These are phyloP conservation scores for Agonopterix subpropinquella DNA, from an alignment of 2,888 invertebrate species.

Conservation along the genomic window DNA sequence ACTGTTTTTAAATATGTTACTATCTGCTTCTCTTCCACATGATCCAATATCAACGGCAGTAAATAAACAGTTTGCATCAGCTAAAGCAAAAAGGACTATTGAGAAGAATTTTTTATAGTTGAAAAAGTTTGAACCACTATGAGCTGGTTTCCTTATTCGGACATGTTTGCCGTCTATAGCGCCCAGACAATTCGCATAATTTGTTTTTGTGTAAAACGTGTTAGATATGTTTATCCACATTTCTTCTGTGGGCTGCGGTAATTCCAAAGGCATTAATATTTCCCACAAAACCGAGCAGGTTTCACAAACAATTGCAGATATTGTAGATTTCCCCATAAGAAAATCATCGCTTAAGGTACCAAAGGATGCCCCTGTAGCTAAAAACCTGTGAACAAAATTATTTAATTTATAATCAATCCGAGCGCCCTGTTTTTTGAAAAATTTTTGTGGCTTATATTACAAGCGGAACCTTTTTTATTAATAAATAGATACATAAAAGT, in stretches of 20 bases:
- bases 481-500: neutral
- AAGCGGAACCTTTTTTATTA: neutral
- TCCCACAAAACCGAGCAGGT: conserved; percentile 12
- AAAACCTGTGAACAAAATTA: neutral
- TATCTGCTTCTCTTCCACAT: too few relatives aligned
- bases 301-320: conserved; percentile 11
- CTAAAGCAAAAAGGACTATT: too few relatives aligned
- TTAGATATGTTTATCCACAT: conserved; percentile 1
- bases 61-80: too few relatives aligned
- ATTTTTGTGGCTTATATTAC: neutral
- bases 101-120: too few relatives aligned
- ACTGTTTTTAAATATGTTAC: too few relatives aligned
- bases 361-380: neutral
- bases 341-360: conserved; percentile 1
- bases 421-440: neutral
- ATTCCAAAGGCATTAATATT: conserved; percentile 7
- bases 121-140: too few relatives aligned
- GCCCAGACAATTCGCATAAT: too few relatives aligned
- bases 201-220: conserved; percentile 4
- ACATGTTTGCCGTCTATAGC: too few relatives aligned
- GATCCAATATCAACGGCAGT: too few relatives aligned
- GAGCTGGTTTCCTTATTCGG: too few relatives aligned
- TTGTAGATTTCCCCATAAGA: conserved; percentile 13
- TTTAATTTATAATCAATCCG: neutral
- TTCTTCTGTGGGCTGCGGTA: conserved; percentile 6